Evolutionary conservation across 2,113 vertebrate genomes (phyloP).

Genomic region (Vulpes vulpes): DNA sequence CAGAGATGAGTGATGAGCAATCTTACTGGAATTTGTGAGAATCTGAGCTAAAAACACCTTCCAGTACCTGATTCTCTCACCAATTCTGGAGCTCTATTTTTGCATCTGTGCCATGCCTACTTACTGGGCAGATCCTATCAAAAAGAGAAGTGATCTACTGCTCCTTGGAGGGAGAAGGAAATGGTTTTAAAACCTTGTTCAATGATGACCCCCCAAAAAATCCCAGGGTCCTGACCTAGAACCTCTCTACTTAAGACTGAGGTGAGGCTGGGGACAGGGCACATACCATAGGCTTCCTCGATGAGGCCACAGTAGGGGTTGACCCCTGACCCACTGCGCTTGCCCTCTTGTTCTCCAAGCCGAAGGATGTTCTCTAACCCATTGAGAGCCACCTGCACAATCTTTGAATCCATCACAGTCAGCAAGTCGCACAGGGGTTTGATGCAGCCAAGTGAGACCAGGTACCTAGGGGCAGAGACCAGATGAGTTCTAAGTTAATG

Average conservation of each 20-base stretch:
- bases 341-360: conserved; percentile 97
- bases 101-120: neutral
- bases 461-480: conserved; percentile 89
- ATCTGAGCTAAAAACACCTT: conserved; percentile 32
- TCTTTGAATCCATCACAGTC: conserved; percentile 99
- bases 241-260: neutral
- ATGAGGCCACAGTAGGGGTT: conserved; percentile 98
- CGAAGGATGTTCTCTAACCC: conserved; percentile 98
- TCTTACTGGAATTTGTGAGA: conserved; percentile 33
- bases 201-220: neutral
- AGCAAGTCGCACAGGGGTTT: conserved; percentile 97
- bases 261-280: neutral
- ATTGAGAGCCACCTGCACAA: conserved; percentile 97
- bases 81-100: neutral
- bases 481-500: neutral
- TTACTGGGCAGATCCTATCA: neutral
- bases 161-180: conserved; percentile 32
- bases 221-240: neutral
- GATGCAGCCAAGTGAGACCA: conserved; percentile 97
- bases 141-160: neutral
- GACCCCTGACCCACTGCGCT: conserved; percentile 93
- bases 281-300: conserved; percentile 96
- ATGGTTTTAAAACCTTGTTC: neutral
- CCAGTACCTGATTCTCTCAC: neutral
- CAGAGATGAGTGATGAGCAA: neutral